A percentile compares a stretch with the other conserved stretches of the same genome.
These are phyloP conservation scores for Riparia riparia DNA, from an alignment of 2,113 vertebrate species.

Conservation along the genomic window DNA sequence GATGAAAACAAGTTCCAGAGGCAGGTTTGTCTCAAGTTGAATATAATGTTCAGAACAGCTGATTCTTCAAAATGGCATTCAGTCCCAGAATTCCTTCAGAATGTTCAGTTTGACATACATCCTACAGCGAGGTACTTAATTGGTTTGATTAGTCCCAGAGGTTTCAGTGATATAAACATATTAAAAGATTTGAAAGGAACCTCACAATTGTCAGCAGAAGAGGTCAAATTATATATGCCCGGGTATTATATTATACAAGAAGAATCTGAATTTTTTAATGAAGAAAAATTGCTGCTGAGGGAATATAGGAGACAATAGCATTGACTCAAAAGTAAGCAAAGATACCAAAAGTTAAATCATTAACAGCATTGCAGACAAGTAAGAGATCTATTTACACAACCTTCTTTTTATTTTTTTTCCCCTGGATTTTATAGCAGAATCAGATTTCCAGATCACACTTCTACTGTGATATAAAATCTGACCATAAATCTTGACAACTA, in stretches of 20 bases:
- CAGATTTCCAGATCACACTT: background rate
- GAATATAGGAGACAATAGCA: background rate
- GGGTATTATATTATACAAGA: background rate
- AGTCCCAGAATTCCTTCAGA: background rate
- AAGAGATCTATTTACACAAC: background rate
- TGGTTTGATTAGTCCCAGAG: background rate
- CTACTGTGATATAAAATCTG: background rate
- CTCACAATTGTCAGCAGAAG: background rate
- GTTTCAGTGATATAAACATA: background rate
- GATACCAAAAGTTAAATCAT: background rate
- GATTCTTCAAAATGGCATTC: background rate
- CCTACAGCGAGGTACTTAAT: background rate
- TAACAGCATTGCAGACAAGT: background rate
- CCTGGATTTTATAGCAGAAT: slow-evolving; percentile 9
- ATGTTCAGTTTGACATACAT: background rate
- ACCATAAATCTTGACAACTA: background rate
- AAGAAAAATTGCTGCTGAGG: background rate
- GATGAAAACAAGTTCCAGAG: background rate
- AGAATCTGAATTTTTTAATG: background rate
- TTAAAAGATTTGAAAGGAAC: background rate
- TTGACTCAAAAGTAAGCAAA: background rate
- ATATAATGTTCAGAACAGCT: background rate
- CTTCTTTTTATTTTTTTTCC: background rate
- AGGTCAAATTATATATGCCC: background rate
- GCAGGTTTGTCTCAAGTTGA: background rate